These are phyloP conservation scores for Protophormia terraenovae DNA, from an alignment of 2,888 invertebrate species.

Conservation along the genomic window DNA sequence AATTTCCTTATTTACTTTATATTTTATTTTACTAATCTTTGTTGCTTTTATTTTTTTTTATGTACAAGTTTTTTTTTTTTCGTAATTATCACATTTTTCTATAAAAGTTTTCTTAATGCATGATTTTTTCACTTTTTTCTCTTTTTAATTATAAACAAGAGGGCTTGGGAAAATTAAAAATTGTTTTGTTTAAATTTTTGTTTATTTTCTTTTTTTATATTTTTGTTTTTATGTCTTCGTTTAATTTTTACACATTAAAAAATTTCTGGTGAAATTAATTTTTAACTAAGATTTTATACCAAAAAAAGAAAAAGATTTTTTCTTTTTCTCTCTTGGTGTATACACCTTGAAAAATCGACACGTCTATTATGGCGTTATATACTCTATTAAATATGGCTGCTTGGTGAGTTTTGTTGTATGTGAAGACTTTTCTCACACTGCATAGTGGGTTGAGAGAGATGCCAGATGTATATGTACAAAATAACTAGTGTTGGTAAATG, in stretches of 20 bases:
- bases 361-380: slow-evolving; percentile 52
- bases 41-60: slow-evolving; percentile 5
- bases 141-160: slow-evolving; percentile 60
- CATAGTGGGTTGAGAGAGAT: slow-evolving; percentile 43
- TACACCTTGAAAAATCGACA: slow-evolving; percentile 71
- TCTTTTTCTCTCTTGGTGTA: slow-evolving; percentile 25
- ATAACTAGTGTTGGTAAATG: slow-evolving; percentile 11
- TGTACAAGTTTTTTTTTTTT: not conserved
- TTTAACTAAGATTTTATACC: not conserved
- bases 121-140: not conserved
- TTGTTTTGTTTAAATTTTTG: not conserved
- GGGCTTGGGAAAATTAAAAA: slow-evolving; percentile 54
- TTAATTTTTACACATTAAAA: slow-evolving; percentile 70
- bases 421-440: slow-evolving; percentile 68
- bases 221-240: slow-evolving; percentile 26
- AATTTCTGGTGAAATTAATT: slow-evolving; percentile 61
- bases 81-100: slow-evolving; percentile 22
- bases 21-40: not conserved
- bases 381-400: slow-evolving; percentile 68
- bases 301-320: slow-evolving; percentile 31
- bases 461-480: slow-evolving; percentile 30
- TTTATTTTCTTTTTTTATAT: slow-evolving; percentile 18
- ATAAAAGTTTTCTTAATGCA: not conserved
- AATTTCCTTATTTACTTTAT: not conserved
- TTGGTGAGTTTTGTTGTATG: slow-evolving; percentile 37